Evolutionary conservation across 2,888 invertebrate species (phyloP).

Genomic region (Nephrotoma flavescens): DNA sequence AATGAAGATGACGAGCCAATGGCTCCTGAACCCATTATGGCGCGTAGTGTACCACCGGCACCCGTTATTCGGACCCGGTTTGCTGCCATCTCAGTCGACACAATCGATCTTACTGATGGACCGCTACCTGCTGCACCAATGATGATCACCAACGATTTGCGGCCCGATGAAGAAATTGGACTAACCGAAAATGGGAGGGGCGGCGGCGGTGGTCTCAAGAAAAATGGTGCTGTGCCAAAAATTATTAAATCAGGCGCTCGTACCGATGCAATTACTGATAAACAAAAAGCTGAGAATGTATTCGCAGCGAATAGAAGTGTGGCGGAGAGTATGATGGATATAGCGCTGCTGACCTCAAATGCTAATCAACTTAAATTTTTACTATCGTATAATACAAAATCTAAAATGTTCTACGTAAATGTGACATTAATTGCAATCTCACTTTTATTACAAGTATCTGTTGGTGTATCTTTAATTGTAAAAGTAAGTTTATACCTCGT

Average conservation of each 20-base stretch:
- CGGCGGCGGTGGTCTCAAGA: too few species aligned
- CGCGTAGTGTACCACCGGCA: neutral
- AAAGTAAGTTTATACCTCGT: conserved; percentile 31
- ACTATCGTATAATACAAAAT: conserved; percentile 40
- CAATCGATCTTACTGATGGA: neutral
- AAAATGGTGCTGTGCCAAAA: neutral
- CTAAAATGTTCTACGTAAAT: conserved; percentile 42
- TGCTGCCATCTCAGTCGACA: neutral
- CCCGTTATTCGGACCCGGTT: neutral
- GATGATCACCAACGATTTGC: neutral
- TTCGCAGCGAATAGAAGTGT: conserved; percentile 26
- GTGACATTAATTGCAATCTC: conserved; percentile 42
- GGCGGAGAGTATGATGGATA: conserved; percentile 46
- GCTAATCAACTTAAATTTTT: conserved; percentile 53
- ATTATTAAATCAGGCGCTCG: neutral
- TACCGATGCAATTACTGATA: neutral
- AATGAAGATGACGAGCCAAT: neutral
- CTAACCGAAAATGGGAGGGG: neutral
- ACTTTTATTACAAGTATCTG: conserved; percentile 45
- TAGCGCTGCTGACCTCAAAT: conserved; percentile 53
- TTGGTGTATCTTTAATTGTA: conserved; percentile 44
- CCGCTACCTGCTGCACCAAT: neutral
- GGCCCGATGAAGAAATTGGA: neutral
- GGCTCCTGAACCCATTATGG: neutral
- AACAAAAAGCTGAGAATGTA: neutral